Percentiles rank a stretch among this genome's conserved stretches.
phyloP scores from a whole-genome alignment of 64 coral and sea anemone genomes.

The Dendronephthya gigantea region DNA sequence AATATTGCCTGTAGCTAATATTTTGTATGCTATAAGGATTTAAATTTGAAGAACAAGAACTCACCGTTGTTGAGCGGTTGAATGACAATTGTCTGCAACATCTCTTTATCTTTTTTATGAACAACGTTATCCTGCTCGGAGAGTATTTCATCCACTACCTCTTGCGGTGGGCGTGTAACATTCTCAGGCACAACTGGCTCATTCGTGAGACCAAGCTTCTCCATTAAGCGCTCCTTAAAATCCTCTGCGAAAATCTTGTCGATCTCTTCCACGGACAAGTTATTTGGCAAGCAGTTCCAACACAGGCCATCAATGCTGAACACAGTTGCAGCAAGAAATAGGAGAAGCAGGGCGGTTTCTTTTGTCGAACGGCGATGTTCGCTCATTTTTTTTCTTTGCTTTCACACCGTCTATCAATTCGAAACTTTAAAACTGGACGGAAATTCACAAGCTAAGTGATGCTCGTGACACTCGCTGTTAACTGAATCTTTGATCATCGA shows the following conservation, averaged over 20 bases:
- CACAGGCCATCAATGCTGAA: neutral
- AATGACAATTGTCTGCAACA: neutral
- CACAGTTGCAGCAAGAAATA: neutral
- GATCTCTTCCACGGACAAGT: neutral
- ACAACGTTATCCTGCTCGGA: neutral
- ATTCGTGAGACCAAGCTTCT: neutral
- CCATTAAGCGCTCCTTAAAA: neutral
- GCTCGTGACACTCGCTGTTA: neutral
- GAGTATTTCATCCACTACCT: neutral
- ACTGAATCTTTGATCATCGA: neutral
- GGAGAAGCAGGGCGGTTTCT: neutral
- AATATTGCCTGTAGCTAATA: too few species aligned
- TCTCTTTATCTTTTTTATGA: neutral
- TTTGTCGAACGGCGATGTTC: neutral
- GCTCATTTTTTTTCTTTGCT: neutral
- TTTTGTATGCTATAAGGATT: too few species aligned
- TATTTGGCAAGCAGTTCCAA: neutral
- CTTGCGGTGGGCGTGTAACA: neutral
- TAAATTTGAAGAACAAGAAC: neutral
- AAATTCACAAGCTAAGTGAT: neutral
- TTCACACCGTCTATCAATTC: neutral
- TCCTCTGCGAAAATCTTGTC: neutral
- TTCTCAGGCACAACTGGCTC: neutral
- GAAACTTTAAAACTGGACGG: neutral
- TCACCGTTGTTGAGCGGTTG: neutral